phyloP scores from a whole-genome alignment of 2,797 vertebrate species.

The Neomorphus geoffroyi region DNA sequence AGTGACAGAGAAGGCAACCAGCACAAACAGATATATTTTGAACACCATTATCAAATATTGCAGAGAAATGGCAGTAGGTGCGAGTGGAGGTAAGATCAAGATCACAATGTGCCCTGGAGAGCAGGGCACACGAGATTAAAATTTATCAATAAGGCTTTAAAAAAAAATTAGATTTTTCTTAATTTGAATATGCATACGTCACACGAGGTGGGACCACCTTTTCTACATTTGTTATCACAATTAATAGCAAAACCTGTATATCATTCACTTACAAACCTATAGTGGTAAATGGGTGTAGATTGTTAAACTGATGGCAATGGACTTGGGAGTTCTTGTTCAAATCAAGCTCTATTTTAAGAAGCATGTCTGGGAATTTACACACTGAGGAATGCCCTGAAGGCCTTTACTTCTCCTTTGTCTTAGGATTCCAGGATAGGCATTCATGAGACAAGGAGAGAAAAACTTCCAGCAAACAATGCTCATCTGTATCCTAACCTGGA shows the following conservation, averaged over 20 bases:
- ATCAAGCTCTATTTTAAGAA: background rate
- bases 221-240: background rate
- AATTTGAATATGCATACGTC: background rate
- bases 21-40: background rate
- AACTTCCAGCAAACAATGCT: accelerated
- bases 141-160: background rate
- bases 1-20: background rate
- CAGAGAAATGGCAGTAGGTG: background rate
- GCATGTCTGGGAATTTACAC: accelerated
- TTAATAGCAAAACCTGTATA: background rate
- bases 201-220: background rate
- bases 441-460: background rate
- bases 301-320: background rate
- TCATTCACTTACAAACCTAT: background rate
- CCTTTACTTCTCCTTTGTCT: background rate
- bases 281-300: background rate
- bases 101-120: too few relatives aligned
- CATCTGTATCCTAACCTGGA: background rate
- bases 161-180: background rate
- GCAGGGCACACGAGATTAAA: too few relatives aligned
- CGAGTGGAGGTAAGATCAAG: background rate
- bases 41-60: background rate
- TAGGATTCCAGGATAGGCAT: background rate
- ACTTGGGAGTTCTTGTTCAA: background rate
- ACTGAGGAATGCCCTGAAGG: background rate